Conservation (phyloP, 2,113 vertebrate species). For the Cinclus cinclus region DNA sequence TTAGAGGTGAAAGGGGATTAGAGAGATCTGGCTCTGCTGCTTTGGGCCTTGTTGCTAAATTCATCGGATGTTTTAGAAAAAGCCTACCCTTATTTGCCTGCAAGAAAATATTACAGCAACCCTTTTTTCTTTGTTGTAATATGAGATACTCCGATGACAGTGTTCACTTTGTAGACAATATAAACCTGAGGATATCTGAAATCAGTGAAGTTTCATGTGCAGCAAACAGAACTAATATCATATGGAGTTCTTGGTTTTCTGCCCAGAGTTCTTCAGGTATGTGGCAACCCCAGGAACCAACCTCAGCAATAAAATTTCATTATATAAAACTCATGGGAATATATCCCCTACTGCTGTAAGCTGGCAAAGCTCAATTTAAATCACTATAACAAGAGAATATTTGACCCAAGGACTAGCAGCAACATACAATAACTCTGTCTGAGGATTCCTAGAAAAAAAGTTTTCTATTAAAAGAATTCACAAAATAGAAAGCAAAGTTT, state of each 20-base stretch:
- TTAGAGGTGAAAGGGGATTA: not conserved
- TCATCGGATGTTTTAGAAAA: not conserved
- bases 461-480: conserved; percentile 31
- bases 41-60: not conserved
- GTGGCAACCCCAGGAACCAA: conserved; percentile 19
- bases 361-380: conserved; percentile 29
- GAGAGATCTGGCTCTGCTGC: not conserved
- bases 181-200: conserved; percentile 14
- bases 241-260: conserved; percentile 19
- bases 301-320: conserved; percentile 40
- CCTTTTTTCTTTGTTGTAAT: not conserved
- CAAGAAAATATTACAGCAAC: not conserved
- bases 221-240: conserved; percentile 10
- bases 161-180: not conserved
- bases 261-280: conserved; percentile 36
- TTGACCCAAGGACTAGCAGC: conserved; percentile 16
- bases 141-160: not conserved
- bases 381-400: conserved; percentile 3
- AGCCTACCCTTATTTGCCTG: not conserved
- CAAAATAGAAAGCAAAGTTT: conserved; percentile 30
- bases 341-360: not conserved
- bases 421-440: not conserved
- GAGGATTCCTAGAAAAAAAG: conserved; percentile 25
- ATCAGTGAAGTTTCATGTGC: not conserved
- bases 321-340: conserved; percentile 25